Evolutionary conservation across 2,888 invertebrate genomes (phyloP).

Genomic region (Agonopterix heracliana): DNA sequence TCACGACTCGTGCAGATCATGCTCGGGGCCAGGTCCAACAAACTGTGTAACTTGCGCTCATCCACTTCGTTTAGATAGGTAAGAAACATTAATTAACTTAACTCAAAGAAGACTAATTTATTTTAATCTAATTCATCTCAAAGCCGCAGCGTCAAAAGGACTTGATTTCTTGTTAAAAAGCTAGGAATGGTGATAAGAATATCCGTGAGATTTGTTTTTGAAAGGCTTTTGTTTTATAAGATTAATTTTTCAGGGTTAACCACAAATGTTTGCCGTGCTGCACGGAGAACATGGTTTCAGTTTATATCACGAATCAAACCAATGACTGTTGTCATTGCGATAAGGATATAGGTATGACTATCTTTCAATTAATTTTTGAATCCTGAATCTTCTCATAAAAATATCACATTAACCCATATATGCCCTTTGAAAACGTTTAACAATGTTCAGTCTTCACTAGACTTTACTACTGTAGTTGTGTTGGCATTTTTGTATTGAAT

Average conservation of each 20-base stretch:
- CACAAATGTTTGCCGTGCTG: conserved; percentile 87
- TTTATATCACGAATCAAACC: conserved; percentile 48
- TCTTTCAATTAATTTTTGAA: conserved; percentile 1
- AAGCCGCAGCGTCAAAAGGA: background rate
- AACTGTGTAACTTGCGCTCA: conserved; percentile 82
- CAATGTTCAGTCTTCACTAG: too few species aligned
- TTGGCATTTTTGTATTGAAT: too few species aligned
- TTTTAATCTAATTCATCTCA: conserved; percentile 5
- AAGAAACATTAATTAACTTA: conserved; percentile 16
- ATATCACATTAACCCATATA: too few species aligned
- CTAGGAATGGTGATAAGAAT: background rate
- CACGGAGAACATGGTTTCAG: conserved; percentile 66
- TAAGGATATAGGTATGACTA: conserved; percentile 77
- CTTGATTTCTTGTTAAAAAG: conserved; percentile 1
- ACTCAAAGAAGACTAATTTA: conserved; percentile 6
- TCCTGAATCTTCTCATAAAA: too few species aligned
- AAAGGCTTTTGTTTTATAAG: conserved; percentile 2
- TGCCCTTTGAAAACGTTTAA: too few species aligned
- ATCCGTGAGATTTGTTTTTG: background rate
- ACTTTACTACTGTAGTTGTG: too few species aligned
- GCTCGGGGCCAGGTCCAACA: conserved; percentile 82
- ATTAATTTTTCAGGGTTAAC: conserved; percentile 71
- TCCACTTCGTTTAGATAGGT: conserved; percentile 82
- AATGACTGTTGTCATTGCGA: conserved; percentile 81
- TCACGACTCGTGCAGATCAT: conserved; percentile 81